Percentiles rank a stretch among this genome's conserved stretches.
Evolutionary conservation across 2,888 invertebrate genomes (phyloP).

Genomic region (Mesorhabditis spiculigera): DNA sequence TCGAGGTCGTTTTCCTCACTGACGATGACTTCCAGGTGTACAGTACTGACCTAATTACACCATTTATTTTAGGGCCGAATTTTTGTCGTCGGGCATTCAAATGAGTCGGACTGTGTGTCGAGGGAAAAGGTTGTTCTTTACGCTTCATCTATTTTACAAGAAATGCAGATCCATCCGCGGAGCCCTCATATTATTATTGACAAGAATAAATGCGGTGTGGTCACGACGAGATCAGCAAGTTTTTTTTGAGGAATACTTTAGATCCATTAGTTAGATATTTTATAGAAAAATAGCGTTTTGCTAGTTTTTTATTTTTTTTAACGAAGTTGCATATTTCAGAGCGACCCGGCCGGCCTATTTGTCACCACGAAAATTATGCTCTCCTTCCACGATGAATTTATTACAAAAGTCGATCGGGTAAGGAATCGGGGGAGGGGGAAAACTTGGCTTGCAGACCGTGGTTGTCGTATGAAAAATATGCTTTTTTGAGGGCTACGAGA

Average conservation of each 20-base stretch:
- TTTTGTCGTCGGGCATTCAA: constrained; percentile 55
- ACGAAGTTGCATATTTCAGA: too few species aligned
- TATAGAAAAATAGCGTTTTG: too few species aligned
- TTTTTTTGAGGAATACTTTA: too few species aligned
- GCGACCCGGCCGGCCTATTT: constrained; percentile 53
- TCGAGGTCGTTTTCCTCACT: constrained; percentile 56
- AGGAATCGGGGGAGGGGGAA: too few species aligned
- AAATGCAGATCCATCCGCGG: constrained; percentile 20
- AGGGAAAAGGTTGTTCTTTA: too few species aligned
- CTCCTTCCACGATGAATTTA: constrained; percentile 56
- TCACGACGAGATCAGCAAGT: constrained; percentile 47
- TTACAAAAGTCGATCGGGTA: constrained; percentile 56
- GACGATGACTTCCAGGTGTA: constrained; percentile 40
- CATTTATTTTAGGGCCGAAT: constrained; percentile 43
- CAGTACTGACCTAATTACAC: constrained; percentile 9
- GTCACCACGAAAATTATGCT: constrained; percentile 56
- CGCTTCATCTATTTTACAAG: too few species aligned
- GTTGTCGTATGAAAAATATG: too few species aligned
- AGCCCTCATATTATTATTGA: constrained; percentile 51
- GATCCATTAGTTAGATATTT: too few species aligned
- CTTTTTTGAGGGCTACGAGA: constrained; percentile 49
- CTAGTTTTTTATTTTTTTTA: too few species aligned
- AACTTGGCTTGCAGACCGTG: too few species aligned
- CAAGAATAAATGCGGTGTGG: constrained; percentile 53
- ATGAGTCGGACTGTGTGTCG: constrained; percentile 50